Percentiles rank a stretch among this genome's conserved stretches.
These are phyloP conservation scores for Tachina grossa DNA, from an alignment of 2,888 invertebrate genomes.

Conservation along the genomic window DNA sequence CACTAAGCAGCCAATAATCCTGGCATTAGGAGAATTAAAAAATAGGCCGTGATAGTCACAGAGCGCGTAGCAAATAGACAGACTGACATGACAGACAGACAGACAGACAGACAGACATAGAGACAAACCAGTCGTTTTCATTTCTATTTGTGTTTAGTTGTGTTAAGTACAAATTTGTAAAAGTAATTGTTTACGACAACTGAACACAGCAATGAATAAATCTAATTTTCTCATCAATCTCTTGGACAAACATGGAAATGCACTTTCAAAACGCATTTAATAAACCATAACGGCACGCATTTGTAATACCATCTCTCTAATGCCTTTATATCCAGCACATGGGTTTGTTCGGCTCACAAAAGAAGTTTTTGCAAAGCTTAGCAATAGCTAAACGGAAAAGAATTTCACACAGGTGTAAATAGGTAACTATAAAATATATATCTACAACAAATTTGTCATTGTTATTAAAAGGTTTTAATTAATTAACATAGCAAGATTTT, in stretches of 20 bases:
- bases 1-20: constrained; percentile 59
- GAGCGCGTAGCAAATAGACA: background rate
- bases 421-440: too few relatives aligned
- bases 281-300: constrained; percentile 82
- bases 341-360: constrained; percentile 12
- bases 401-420: background rate
- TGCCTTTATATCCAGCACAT: constrained; percentile 37
- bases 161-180: constrained; percentile 71
- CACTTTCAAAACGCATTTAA: constrained; percentile 82
- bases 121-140: constrained; percentile 24
- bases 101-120: background rate
- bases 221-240: constrained; percentile 80
- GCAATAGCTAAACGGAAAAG: background rate
- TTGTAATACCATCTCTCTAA: constrained; percentile 71
- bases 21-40: constrained; percentile 19
- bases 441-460: too few relatives aligned
- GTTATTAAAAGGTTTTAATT: too few relatives aligned
- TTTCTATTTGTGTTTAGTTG: constrained; percentile 51
- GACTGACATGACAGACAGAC: background rate
- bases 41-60: background rate
- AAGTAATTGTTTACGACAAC: constrained; percentile 71
- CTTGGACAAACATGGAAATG: constrained; percentile 80
- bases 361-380: background rate
- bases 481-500: too few relatives aligned
- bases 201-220: constrained; percentile 68